phyloP scores from a whole-genome alignment of 2,888 invertebrate genomes.

The Trissolcus japonicus region DNA sequence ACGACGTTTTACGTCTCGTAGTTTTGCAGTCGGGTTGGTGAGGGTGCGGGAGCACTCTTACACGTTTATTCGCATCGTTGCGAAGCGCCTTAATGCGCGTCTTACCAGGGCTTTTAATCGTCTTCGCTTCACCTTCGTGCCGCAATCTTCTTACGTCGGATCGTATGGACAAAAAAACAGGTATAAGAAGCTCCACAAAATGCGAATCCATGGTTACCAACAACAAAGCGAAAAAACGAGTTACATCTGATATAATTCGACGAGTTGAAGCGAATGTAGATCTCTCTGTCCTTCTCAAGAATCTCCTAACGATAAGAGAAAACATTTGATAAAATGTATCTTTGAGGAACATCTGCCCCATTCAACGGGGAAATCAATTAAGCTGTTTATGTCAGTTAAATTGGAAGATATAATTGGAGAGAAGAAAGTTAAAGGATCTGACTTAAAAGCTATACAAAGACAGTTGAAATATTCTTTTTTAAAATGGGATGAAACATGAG shows the following conservation, averaged over 20 bases:
- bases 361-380: too few species aligned
- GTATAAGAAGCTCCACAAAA: constrained; percentile 31
- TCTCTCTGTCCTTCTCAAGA: too few species aligned
- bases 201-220: constrained; percentile 28
- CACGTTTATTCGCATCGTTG: constrained; percentile 49
- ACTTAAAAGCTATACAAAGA: too few species aligned
- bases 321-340: too few species aligned
- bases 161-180: constrained; percentile 27
- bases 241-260: not conserved
- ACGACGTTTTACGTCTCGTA: constrained; percentile 48
- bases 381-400: too few species aligned
- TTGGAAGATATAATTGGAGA: too few species aligned
- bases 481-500: too few species aligned
- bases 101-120: constrained; percentile 49
- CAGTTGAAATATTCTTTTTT: too few species aligned
- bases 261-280: too few species aligned
- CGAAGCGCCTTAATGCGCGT: constrained; percentile 41
- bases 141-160: constrained; percentile 47
- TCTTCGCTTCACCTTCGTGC: constrained; percentile 48
- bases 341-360: too few species aligned
- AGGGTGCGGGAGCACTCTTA: constrained; percentile 34
- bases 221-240: constrained; percentile 14
- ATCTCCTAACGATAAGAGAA: too few species aligned
- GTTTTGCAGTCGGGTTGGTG: constrained; percentile 40
- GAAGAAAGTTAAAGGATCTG: too few species aligned